Conservation (phyloP, 2,888 invertebrate species). For the Ichneumoninae sp. region DNA sequence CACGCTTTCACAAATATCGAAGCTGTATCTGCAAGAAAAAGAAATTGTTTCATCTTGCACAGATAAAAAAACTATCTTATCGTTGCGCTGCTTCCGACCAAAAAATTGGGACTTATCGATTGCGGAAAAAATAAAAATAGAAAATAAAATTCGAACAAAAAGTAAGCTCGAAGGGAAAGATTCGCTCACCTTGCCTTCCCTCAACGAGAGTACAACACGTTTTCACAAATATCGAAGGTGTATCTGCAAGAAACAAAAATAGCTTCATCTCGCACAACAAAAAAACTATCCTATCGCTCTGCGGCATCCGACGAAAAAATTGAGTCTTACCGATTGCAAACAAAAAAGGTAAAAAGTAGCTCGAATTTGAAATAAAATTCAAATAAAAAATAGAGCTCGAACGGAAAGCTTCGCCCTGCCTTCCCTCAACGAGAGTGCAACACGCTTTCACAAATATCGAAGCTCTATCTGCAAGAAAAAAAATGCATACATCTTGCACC, state of each 20-base stretch:
- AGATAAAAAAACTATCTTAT: not conserved
- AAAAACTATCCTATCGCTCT: not conserved
- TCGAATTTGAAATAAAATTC: too few relatives aligned
- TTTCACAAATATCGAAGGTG: not conserved
- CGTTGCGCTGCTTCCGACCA: not conserved
- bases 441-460: not conserved
- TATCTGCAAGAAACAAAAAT: not conserved
- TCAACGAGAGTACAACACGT: not conserved
- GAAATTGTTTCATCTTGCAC: not conserved
- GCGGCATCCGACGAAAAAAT: not conserved
- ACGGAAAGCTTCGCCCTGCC: not conserved
- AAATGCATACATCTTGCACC: not conserved
- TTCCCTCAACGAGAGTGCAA: not conserved
- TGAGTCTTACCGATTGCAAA: not conserved
- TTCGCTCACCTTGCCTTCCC: constrained; percentile 11
- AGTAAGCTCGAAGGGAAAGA: too few relatives aligned
- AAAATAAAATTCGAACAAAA: too few relatives aligned
- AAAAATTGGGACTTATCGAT: not conserved
- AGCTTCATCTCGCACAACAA: not conserved
- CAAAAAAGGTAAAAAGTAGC: not conserved
- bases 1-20: not conserved
- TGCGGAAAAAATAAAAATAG: not conserved
- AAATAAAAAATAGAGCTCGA: too few relatives aligned
- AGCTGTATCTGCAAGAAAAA: not conserved
- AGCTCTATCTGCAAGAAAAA: not conserved